Evolutionary conservation across 2,113 vertebrate species (phyloP), one percentile per base, ranked within the genome.

Genomic region (Eira barbara): DNA sequence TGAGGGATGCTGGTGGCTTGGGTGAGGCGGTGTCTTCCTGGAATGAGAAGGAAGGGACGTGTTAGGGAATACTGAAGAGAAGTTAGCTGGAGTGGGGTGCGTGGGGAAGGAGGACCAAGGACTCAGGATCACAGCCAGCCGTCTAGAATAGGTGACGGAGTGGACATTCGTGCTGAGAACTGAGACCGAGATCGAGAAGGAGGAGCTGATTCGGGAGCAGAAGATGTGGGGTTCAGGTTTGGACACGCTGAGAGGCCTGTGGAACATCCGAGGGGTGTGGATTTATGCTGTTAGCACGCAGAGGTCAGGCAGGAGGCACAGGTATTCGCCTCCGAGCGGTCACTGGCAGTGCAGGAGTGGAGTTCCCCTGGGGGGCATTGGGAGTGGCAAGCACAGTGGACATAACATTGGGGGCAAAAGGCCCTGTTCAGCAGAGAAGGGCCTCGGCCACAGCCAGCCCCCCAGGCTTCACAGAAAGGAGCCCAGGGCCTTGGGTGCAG

Each of bases 351-450:
- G 0, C 34, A 29, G 87, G 47, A n/a, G 7, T 11, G 8, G 76
- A 34, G 9, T 29, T 92, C 39, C 8, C 73, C 65, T 18, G 34
- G 78, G 36, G 36, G 7, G 36, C 57, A 10, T 3, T 6, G 36
- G 25, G 2, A 57, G 27, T 3, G 2, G 4, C 21, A 55, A 34
- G 34, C 21, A 1, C 9, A 2, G 11, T 21, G 49, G 31, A 39
- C 3, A 57, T 36, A 83, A 25, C 2, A 4, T 10, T 14, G 13
- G 11, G 45, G 18, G 7, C 3, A 1, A 55, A 52, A 21, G 36
- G 25, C n/a, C 15, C 9, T 36, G n/a, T 42, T 76, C 36, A 49
- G 67, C 61, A 29, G 29, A 52, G 69, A 57, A 12, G 17, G 23
- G 27, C 27, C 23, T 11, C 34, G 7, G 25, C 47, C 67, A 31